phyloP scores from a whole-genome alignment of 2,113 vertebrate genomes.

The Seriola quinqueradiata region DNA sequence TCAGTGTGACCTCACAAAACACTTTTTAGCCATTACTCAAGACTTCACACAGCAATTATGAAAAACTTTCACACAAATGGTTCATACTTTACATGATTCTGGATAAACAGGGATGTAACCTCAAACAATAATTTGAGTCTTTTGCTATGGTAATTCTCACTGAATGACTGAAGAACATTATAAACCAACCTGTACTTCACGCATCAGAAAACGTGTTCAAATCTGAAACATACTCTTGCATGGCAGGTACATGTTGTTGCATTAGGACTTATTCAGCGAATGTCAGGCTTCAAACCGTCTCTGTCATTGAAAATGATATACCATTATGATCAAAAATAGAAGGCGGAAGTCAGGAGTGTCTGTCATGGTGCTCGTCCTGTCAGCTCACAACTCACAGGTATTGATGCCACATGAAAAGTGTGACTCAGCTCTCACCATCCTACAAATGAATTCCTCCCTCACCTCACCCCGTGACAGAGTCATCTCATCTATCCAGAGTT shows the following conservation, averaged over 20 bases:
- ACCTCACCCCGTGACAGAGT: constrained; percentile 48
- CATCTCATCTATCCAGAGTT: constrained; percentile 63
- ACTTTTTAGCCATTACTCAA: no score
- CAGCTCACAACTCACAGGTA: constrained; percentile 12
- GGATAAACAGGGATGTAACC: no score
- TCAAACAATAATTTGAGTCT: background rate
- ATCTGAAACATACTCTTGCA: background rate
- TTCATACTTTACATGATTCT: no score
- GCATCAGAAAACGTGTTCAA: background rate
- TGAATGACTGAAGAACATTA: background rate
- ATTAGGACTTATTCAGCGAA: background rate
- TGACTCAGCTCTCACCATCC: constrained; percentile 17
- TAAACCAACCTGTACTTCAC: background rate
- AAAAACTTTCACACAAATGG: no score
- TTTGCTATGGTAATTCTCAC: no score
- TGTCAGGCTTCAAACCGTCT: constrained; percentile 9
- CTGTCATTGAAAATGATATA: background rate
- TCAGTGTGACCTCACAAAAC: no score
- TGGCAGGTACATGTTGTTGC: background rate
- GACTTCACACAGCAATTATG: no score
- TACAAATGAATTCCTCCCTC: constrained; percentile 47
- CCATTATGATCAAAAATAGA: constrained; percentile 18
- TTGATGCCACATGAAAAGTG: constrained; percentile 19
- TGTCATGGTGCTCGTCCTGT: constrained; percentile 6
- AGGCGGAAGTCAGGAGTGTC: background rate